These are phyloP conservation scores for Apoda limacodes DNA, from an alignment of 2,888 invertebrate species.

Conservation along the genomic window DNA sequence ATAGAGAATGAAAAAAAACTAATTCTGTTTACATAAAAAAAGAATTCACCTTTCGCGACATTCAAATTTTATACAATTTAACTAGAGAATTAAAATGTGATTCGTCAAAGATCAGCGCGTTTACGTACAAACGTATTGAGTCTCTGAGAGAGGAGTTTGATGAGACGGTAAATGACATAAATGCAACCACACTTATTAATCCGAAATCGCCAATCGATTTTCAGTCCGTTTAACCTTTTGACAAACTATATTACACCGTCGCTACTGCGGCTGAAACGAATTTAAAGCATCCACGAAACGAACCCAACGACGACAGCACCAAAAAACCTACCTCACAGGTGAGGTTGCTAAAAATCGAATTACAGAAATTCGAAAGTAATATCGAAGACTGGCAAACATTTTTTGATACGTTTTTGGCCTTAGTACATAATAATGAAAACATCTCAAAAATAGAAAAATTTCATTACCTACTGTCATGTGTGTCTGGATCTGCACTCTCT, in stretches of 20 bases:
- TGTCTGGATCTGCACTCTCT: slow-evolving; percentile 3
- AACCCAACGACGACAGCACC: background rate
- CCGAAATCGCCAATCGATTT: background rate
- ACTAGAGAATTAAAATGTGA: background rate
- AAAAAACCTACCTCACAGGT: background rate
- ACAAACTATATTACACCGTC: no score
- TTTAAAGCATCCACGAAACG: no score
- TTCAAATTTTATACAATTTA: slow-evolving; percentile 3
- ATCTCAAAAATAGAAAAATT: slow-evolving; percentile 3
- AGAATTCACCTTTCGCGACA: slow-evolving; percentile 3
- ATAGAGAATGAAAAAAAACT: no score
- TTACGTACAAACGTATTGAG: slow-evolving; percentile 1
- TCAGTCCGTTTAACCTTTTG: no score
- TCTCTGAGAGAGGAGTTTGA: slow-evolving; percentile 1
- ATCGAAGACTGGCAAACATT: slow-evolving; percentile 7
- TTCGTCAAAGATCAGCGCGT: background rate
- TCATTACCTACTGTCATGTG: slow-evolving; percentile 4
- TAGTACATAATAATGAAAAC: slow-evolving; percentile 4
- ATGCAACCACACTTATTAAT: background rate
- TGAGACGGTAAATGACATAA: background rate
- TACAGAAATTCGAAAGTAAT: slow-evolving; percentile 4
- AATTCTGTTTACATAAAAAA: background rate
- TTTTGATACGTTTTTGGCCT: slow-evolving; percentile 4
- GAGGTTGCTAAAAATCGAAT: slow-evolving; percentile 2
- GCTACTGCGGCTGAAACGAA: no score